Conservation (phyloP, 2,113 vertebrate genomes). For the Oryzias melastigma region DNA sequence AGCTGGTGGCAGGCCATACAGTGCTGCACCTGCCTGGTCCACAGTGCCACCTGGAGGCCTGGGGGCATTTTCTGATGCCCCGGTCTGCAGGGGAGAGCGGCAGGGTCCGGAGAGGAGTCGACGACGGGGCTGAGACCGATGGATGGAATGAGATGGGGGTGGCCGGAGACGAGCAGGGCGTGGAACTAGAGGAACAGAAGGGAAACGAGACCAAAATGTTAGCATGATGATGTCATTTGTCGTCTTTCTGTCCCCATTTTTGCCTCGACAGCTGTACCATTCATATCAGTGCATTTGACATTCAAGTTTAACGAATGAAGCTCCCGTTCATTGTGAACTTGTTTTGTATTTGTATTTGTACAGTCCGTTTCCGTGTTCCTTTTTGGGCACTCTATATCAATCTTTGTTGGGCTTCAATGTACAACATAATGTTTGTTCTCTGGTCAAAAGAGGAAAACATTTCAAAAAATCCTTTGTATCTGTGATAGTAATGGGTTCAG, state of each 20-base stretch:
- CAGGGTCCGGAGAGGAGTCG: slow-evolving; percentile 1
- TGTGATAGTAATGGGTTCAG: background rate
- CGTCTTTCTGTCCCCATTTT: slow-evolving; percentile 6
- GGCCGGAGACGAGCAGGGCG: slow-evolving; percentile 78
- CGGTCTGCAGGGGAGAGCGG: background rate
- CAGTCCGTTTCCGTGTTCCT: slow-evolving; percentile 60
- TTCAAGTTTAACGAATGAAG: background rate
- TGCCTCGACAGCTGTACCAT: slow-evolving; percentile 1
- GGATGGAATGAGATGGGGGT: slow-evolving; percentile 77
- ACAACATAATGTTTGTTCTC: background rate
- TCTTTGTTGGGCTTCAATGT: slow-evolving; percentile 12
- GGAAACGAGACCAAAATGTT: slow-evolving; percentile 48
- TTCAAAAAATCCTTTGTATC: background rate
- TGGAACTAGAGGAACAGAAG: slow-evolving; percentile 77
- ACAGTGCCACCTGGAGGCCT: slow-evolving; percentile 86
- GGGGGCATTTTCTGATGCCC: slow-evolving; percentile 87
- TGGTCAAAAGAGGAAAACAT: background rate
- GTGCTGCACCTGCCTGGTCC: slow-evolving; percentile 96
- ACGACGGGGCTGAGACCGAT: slow-evolving; percentile 45
- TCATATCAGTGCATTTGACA: background rate
- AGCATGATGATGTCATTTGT: slow-evolving; percentile 45
- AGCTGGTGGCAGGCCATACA: slow-evolving; percentile 99
- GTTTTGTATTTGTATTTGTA: slow-evolving; percentile 51
- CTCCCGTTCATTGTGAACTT: slow-evolving; percentile 24
- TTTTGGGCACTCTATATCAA: slow-evolving; percentile 19